These are phyloP conservation scores for Tiliacea citrago DNA, from an alignment of 2,888 invertebrate genomes.

Conservation along the genomic window DNA sequence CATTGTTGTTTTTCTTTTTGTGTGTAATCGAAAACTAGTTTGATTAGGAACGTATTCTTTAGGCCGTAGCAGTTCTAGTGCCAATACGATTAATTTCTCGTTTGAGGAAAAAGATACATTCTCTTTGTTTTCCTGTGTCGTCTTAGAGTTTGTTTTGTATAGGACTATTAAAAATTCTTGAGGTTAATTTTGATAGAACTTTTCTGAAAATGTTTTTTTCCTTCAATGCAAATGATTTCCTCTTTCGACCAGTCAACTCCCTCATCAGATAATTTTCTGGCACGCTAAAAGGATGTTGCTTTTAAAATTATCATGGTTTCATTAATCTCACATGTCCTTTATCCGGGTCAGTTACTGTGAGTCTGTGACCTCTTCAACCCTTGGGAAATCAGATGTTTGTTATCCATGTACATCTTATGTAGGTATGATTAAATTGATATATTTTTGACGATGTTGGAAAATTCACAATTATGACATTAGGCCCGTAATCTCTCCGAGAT, in stretches of 20 bases:
- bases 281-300: not conserved
- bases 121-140: not conserved
- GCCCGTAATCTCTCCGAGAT: not conserved
- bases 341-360: constrained; percentile 10
- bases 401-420: not conserved
- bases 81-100: not conserved
- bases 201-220: not conserved
- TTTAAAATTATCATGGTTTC: not conserved
- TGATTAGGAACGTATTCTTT: constrained; percentile 19
- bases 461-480: not conserved
- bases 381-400: constrained; percentile 35
- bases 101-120: not conserved
- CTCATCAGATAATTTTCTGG: not conserved
- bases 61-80: not conserved
- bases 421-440: not conserved
- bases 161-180: not conserved
- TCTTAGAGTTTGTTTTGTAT: not conserved
- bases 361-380: constrained; percentile 18
- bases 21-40: constrained; percentile 23
- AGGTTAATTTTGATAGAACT: not conserved
- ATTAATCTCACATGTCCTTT: constrained; percentile 16
- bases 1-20: constrained; percentile 52
- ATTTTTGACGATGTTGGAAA: constrained; percentile 6
- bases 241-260: not conserved
- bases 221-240: not conserved